phyloP scores from a whole-genome alignment of 1,140 invertebrate genomes.

The Drosophila subpulchrella region DNA sequence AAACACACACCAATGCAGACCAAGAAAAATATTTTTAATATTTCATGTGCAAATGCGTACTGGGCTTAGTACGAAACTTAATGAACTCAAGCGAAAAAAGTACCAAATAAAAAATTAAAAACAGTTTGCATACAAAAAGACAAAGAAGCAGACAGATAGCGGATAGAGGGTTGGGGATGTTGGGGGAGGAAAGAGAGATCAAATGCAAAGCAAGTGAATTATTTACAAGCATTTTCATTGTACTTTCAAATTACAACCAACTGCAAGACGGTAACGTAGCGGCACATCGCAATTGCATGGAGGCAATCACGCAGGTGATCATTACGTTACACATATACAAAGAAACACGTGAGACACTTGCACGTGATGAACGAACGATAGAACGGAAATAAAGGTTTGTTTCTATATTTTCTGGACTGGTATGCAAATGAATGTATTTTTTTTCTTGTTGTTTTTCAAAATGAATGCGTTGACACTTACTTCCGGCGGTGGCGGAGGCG shows the following conservation, averaged over 20 bases:
- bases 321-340: constrained; percentile 72
- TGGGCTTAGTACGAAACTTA: constrained; percentile 29
- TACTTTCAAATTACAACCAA: constrained; percentile 82
- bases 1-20: constrained; percentile 58
- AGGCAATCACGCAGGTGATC: constrained; percentile 68
- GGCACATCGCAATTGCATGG: constrained; percentile 58
- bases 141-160: constrained; percentile 19
- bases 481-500: constrained; percentile 78
- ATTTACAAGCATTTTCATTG: constrained; percentile 84
- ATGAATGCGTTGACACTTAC: constrained; percentile 69
- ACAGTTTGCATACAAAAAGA: constrained; percentile 10
- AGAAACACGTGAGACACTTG: constrained; percentile 43
- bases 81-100: constrained; percentile 22
- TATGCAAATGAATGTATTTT: constrained; percentile 28
- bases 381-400: constrained; percentile 47
- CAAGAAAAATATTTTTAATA: constrained; percentile 78
- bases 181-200: constrained; percentile 15
- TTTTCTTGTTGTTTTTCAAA: constrained; percentile 24
- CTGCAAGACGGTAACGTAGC: constrained; percentile 76
- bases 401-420: constrained; percentile 17
- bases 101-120: constrained; percentile 8
- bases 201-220: constrained; percentile 76
- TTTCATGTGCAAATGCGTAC: constrained; percentile 78
- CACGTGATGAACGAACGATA: constrained; percentile 60
- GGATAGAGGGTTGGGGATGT: constrained; percentile 1